Base-by-base conservation (phyloP, 2,797 vertebrate species). In the Crax fasciolata region DNA sequence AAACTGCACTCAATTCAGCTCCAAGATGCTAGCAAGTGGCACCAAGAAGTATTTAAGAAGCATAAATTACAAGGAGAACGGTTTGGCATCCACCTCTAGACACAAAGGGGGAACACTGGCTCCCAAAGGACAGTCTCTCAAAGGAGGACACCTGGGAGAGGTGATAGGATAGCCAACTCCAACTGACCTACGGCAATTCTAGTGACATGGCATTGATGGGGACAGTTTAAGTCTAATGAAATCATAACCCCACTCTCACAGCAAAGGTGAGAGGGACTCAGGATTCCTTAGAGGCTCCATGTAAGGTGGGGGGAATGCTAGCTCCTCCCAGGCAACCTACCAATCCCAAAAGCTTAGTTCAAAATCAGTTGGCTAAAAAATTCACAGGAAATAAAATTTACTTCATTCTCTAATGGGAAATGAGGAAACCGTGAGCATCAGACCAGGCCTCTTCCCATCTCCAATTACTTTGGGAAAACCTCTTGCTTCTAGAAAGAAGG, bases 391-490 rank as follows among this genome's bases (percentile, higher is more conserved):
- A 85, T 77, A 92, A 86, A 89, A 83, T 84, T 46, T 89, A 51
- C 54, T 18, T 90, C 41, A 75, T 90, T 79, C 43, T 89, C 43
- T 52, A 91, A 74, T 10, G 78, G 72, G 74, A 96, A 93, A 96
- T 66, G 16, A 92, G 70, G 67, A 92, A 90, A 79, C 84, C 44
- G 58, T 55, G 30, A 91, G 57, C 48, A 93, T 85, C 39, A 61
- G 79, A 81, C 41, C 66, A 75, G 72, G 62, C 70, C 32, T 84
- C 77, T 95, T 95, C 30, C 72, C 41, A 82, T 74, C 44, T 92
- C 67, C 13, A 90, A 85, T 84, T 85, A 89, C 81, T 63, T 73
- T 90, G 89, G 71, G 52, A 96, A 87, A 96, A 38, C 65, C 61
- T 95, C 46, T 89, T 2, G 3, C 39, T 94, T 82, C 82, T 72